Evolutionary conservation across 2,113 vertebrate genomes (phyloP), one percentile per base, ranked within the genome.

Genomic region (Typhlomys cinereus): DNA sequence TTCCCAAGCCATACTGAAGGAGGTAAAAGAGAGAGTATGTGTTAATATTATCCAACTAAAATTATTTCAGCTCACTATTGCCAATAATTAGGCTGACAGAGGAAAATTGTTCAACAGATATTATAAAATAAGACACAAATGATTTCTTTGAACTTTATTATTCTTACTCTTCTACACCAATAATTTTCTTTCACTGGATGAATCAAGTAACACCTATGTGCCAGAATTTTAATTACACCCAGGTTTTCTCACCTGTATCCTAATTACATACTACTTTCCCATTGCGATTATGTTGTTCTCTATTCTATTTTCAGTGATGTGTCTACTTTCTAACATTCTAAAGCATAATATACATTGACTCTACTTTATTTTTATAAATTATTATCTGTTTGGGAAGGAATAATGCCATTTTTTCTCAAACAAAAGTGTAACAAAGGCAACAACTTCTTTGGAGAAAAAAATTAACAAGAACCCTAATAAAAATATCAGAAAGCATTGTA

Each of bases 1-100:
- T 98, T 99, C 99, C 98, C 99, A 99, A 83, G 98, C 70, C 78
- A 98, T 96, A 89, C 99, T 99, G 98, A 84, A 97, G 95, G 7
- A 81, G 90, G 31, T 41, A 95, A 95, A 94, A 96, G 1, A 94
- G 48, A 75, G 8, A 3, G 36, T 41, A 34, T 2, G 17, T 27
- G 89, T 93, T 89, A 83, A 7, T 54, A 73, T 3, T 39, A 4
- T 44, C 74, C 90, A 91, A 81, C 44, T 81, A 23, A 44, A 75
- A 0, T 41, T 23, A 57, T 36, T 46, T 31, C 76, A 85, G 36
- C 41, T 85, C 46, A 57, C 66, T 76, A 71, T 9, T 79, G 9
- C 1, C 50, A 31, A 52, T 57, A 78, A 87, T 82, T 79, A 86
- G 54, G 90, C 13, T 44, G 87, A 69, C 0, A 91, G 7, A 84